Base-by-base conservation (phyloP, 2,113 vertebrate genomes). In the Hydrochoerus hydrochaeris region DNA sequence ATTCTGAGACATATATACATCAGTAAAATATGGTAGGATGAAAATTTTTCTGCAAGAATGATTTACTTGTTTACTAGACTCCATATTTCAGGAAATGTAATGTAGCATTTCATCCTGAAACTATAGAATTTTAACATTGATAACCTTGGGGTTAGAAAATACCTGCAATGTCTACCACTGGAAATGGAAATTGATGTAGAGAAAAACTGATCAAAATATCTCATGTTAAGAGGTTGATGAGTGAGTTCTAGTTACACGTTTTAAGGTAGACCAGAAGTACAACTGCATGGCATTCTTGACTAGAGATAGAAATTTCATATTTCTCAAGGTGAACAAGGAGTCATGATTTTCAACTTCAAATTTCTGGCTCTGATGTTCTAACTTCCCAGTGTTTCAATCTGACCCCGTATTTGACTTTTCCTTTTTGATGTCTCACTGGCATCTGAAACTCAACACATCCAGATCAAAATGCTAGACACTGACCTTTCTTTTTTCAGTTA, bases 161-260 rank as follows among this genome's bases (percentile, higher is more conserved):
- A 26, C 26, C 7, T 62, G 13, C 16, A 73, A 46, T 1, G 7
- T 17, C 46, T 20, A 44, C 2, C 0, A 44, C 11, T 24, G 3
- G 30, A 28, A 78, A 85, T 69, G 10, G 1, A 38, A 85, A 82
- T 16, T 26, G 28, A 14, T 7, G 2, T 26, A 63, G 11, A 65
- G 35, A 28, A 78, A 84, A 84, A 49, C 2, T 60, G 67, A 95
- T 26, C 16, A 58, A 38, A 17, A 11, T 4, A 5, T 0, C 32
- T 83, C 41, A 57, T 67, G 5, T 52, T 60, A 85, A 44, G 20
- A 58, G 3, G 10, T 0, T 10, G 22, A 17, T 46, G 9, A 60
- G 49, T 77, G 24, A 58, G 9, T 32, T 44, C 7, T 67, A 44
- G 35, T 17, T 32, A 57, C 6, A 35, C 16, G 32, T 35, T 17